phyloP scores from a whole-genome alignment of 2,888 invertebrate genomes.

The Gymnosoma rotundatum region DNA sequence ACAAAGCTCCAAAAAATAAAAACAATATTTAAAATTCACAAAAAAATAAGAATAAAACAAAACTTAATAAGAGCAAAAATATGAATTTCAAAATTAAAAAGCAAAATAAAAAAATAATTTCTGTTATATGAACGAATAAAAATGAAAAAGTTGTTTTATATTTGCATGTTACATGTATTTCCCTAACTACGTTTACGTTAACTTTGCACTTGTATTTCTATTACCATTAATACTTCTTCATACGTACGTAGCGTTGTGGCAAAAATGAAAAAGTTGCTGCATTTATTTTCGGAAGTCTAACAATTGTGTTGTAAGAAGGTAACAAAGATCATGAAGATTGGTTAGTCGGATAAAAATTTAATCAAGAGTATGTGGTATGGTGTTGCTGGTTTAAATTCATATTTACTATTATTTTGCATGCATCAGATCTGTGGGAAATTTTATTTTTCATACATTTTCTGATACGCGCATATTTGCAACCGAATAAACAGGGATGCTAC shows the following conservation, averaged over 20 bases:
- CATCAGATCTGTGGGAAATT: too few relatives aligned
- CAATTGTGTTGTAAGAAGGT: conserved; percentile 9
- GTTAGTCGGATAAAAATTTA: too few relatives aligned
- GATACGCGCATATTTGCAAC: too few relatives aligned
- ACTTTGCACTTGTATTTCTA: too few relatives aligned
- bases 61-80: conserved; percentile 32
- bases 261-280: conserved; percentile 19
- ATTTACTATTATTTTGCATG: too few relatives aligned
- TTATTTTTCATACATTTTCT: too few relatives aligned
- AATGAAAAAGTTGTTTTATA: conserved; percentile 23
- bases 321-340: too few relatives aligned
- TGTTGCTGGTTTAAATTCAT: too few relatives aligned
- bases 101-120: conserved; percentile 6
- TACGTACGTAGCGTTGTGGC: conserved; percentile 4
- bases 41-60: conserved; percentile 21
- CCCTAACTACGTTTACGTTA: conserved; percentile 12
- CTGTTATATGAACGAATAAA: conserved; percentile 8
- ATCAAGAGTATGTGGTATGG: too few relatives aligned
- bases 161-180: conserved; percentile 42
- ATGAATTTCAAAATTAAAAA: background rate
- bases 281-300: conserved; percentile 15
- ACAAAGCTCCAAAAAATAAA: conserved; percentile 7
- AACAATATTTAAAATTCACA: conserved; percentile 27
- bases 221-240: conserved; percentile 24
- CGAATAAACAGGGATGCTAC: too few relatives aligned